Evolutionary conservation across 2,797 vertebrate species (phyloP).

Genomic region (Pseudochaenichthys georgianus): DNA sequence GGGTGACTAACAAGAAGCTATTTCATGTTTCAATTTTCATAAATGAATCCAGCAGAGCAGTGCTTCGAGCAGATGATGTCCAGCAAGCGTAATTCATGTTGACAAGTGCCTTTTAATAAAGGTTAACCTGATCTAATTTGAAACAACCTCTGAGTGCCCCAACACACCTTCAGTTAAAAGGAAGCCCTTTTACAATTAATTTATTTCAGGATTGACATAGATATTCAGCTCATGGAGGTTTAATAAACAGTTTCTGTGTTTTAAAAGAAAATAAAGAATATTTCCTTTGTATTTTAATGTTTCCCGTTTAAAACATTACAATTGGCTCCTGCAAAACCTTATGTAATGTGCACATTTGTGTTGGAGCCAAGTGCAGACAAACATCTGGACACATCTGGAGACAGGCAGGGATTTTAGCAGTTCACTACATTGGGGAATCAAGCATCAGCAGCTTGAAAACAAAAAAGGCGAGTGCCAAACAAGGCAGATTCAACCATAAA

Average conservation of each 20-base stretch:
- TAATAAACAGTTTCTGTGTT: neutral
- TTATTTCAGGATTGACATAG: neutral
- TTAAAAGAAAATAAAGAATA: neutral
- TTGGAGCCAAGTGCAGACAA: neutral
- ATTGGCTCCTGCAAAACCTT: constrained; percentile 1
- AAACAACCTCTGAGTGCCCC: constrained; percentile 1
- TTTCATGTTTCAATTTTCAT: constrained; percentile 65
- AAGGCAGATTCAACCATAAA: constrained; percentile 18
- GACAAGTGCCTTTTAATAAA: constrained; percentile 35
- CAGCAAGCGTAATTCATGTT: constrained; percentile 37
- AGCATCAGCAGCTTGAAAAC: constrained; percentile 17
- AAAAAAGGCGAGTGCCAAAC: constrained; percentile 20
- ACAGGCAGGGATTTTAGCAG: constrained; percentile 10
- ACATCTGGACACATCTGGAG: constrained; percentile 33
- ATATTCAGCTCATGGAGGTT: neutral
- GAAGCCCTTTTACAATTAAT: neutral
- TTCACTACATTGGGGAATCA: constrained; percentile 21
- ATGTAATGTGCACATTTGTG: constrained; percentile 1
- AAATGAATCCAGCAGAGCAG: constrained; percentile 33
- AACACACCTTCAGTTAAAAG: neutral
- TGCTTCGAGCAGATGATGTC: constrained; percentile 34
- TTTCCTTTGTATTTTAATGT: neutral
- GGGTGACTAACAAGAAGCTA: constrained; percentile 40
- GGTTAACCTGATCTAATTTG: constrained; percentile 33
- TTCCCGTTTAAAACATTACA: constrained; percentile 18